Conservation (phyloP, 1,140 invertebrate species). For the Ectropis grisescens region DNA sequence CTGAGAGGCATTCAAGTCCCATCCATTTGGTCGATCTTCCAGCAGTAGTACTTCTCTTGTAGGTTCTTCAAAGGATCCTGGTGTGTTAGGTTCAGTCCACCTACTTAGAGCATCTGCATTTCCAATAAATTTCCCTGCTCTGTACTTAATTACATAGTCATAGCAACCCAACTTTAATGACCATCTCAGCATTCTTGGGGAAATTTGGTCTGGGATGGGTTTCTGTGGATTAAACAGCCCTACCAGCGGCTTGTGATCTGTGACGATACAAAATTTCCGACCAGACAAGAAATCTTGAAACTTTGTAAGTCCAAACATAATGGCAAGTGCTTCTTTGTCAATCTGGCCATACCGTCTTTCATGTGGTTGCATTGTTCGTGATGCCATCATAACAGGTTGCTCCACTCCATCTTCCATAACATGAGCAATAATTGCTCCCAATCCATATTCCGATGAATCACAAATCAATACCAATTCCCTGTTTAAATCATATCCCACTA, state of each 20-base stretch:
- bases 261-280: background rate
- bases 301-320: background rate
- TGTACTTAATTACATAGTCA: background rate
- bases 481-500: slow-evolving; percentile 14
- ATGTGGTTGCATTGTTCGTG: background rate
- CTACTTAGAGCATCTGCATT: background rate
- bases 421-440: too few species aligned
- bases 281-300: background rate
- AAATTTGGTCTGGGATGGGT: background rate
- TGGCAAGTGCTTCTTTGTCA: background rate
- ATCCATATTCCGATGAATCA: too few species aligned
- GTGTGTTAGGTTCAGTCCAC: background rate
- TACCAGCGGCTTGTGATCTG: background rate
- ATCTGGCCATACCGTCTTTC: slow-evolving; percentile 2
- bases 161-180: background rate
- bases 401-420: too few species aligned
- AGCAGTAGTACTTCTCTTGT: background rate
- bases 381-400: background rate
- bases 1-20: background rate
- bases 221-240: background rate
- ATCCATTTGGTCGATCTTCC: background rate
- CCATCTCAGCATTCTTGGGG: background rate
- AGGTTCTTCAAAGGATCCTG: background rate
- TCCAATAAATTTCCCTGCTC: background rate
- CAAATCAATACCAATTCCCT: background rate